These are phyloP conservation scores for Netelia inedita DNA, from an alignment of 2,888 invertebrate genomes.

Conservation along the genomic window DNA sequence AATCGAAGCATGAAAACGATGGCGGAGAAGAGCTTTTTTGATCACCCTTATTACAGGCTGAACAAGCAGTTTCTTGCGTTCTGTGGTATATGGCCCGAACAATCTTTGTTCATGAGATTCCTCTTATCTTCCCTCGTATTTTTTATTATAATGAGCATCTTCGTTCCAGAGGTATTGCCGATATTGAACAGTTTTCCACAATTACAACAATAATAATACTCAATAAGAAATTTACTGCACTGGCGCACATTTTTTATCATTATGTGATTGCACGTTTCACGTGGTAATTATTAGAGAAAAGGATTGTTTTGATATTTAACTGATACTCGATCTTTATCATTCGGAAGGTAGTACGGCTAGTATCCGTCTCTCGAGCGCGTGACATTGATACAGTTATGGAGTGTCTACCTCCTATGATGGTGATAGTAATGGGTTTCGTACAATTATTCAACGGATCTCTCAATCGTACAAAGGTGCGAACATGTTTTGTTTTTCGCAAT, in stretches of 20 bases:
- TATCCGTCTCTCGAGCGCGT: neutral
- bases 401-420: neutral
- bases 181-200: neutral
- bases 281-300: too few relatives aligned
- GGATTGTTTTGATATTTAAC: neutral
- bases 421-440: neutral
- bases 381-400: constrained; percentile 17
- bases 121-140: constrained; percentile 17
- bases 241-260: too few relatives aligned
- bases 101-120: constrained; percentile 41
- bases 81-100: constrained; percentile 54
- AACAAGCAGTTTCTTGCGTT: constrained; percentile 33
- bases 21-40: neutral
- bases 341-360: neutral
- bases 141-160: neutral
- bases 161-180: constrained; percentile 9
- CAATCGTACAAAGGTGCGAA: constrained; percentile 2
- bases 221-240: too few relatives aligned
- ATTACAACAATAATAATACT: neutral
- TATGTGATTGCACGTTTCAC: too few relatives aligned
- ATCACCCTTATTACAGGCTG: constrained; percentile 41
- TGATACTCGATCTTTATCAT: neutral
- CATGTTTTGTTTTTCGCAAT: neutral
- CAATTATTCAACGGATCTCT: constrained; percentile 28
- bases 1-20: neutral